Evolutionary conservation across 1,140 invertebrate genomes (phyloP).

Genomic region (Conus ventricosus): DNA sequence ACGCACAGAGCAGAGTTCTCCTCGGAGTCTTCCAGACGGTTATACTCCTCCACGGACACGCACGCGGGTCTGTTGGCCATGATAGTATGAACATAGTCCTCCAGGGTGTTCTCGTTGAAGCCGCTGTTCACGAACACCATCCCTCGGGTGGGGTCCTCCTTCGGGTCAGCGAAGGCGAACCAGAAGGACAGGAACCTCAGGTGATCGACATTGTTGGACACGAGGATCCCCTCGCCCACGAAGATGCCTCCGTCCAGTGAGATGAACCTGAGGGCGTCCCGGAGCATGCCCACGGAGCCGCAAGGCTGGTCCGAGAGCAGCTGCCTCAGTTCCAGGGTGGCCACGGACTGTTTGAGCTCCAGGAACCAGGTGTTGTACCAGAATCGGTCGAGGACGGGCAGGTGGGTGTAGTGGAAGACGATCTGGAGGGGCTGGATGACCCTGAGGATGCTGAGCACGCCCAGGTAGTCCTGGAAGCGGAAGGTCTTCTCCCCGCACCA

Average conservation of each 20-base stretch:
- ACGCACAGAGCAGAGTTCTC: conserved; percentile 9
- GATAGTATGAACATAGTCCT: neutral
- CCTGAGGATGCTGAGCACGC: conserved; percentile 24
- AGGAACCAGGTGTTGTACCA: conserved; percentile 44
- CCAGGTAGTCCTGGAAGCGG: conserved; percentile 39
- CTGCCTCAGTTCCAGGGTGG: conserved; percentile 9
- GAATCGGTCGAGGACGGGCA: conserved; percentile 28
- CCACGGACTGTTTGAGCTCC: conserved; percentile 36
- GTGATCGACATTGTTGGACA: conserved; percentile 1
- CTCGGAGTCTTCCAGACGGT: neutral
- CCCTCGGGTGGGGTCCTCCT: neutral
- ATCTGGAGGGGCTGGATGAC: conserved; percentile 35
- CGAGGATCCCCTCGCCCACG: conserved; percentile 25
- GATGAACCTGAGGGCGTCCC: neutral
- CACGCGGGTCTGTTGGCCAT: neutral
- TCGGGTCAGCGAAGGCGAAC: conserved; percentile 21
- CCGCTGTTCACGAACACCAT: conserved; percentile 21
- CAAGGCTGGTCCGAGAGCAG: neutral
- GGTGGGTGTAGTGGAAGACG: conserved; percentile 39
- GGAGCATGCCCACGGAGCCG: neutral
- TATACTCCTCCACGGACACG: neutral
- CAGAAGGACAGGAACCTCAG: conserved; percentile 1
- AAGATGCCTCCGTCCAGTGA: neutral
- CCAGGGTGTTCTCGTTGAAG: conserved; percentile 6
- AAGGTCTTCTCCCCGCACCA: conserved; percentile 45